Conservation (phyloP, 2,113 vertebrate genomes). For the Amia ocellicauda region DNA sequence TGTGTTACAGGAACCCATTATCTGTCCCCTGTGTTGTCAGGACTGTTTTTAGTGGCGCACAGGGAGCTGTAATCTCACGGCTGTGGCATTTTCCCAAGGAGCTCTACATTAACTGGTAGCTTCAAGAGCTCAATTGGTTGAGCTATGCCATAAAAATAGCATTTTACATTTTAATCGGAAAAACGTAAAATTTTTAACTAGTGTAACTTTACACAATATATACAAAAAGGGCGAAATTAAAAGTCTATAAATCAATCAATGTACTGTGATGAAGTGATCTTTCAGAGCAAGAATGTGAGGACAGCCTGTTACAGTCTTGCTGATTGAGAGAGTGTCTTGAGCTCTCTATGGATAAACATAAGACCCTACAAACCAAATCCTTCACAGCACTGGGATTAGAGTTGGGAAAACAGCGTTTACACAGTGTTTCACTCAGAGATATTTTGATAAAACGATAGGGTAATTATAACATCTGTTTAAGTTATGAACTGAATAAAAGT, state of each 20-base stretch:
- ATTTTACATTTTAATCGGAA: no score
- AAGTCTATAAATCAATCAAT: constrained; percentile 29
- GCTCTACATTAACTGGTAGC: no score
- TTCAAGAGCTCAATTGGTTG: no score
- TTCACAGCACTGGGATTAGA: no score
- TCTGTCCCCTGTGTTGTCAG: background rate
- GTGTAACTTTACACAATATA: no score
- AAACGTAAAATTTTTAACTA: no score
- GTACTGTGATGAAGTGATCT: constrained; percentile 37
- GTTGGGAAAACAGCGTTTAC: no score
- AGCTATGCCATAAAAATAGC: no score
- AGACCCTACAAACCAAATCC: no score
- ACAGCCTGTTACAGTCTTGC: constrained; percentile 24
- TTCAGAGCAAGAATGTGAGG: constrained; percentile 39
- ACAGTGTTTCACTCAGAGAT: background rate
- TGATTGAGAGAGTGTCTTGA: constrained; percentile 27
- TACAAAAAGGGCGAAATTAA: no score
- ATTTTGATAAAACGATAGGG: background rate
- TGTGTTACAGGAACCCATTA: constrained; percentile 4
- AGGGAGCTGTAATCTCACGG: constrained; percentile 3
- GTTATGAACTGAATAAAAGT: background rate
- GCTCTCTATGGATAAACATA: constrained; percentile 24
- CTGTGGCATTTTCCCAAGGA: no score
- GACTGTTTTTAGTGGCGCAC: constrained; percentile 20
- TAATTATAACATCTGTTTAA: background rate